Conservation (phyloP, 2,113 vertebrate genomes). For the Osmerus mordax region DNA sequence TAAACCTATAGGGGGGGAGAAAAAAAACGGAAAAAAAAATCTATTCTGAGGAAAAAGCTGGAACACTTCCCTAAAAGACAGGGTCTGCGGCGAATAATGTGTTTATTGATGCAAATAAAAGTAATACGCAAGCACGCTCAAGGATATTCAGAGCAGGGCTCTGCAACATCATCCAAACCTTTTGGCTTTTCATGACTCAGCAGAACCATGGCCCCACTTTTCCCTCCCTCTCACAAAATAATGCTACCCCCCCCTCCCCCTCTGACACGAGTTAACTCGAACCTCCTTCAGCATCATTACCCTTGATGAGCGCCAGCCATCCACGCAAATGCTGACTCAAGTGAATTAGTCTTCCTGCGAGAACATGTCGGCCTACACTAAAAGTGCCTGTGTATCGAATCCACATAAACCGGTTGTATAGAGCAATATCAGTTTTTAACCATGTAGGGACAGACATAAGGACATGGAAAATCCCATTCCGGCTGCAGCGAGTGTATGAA, state of each 20-base stretch:
- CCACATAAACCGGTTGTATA: neutral
- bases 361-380: neutral
- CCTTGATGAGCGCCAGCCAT: constrained; percentile 40
- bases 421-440: neutral
- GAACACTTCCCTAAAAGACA: neutral
- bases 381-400: neutral
- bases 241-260: constrained; percentile 1
- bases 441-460: too few species aligned
- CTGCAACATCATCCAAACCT: constrained; percentile 33
- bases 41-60: too few species aligned
- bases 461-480: too few species aligned
- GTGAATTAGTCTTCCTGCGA: constrained; percentile 1
- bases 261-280: constrained; percentile 19
- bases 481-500: too few species aligned
- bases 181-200: constrained; percentile 43
- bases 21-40: too few species aligned
- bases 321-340: constrained; percentile 40
- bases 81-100: neutral
- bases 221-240: fast-evolving
- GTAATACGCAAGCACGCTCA: constrained; percentile 12
- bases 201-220: constrained; percentile 8
- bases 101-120: neutral
- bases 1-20: too few species aligned
- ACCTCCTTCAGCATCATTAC: constrained; percentile 43
- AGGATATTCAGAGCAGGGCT: constrained; percentile 35